Conservation (phyloP, 2,113 vertebrate genomes). For the Macroglossus sobrinus region DNA sequence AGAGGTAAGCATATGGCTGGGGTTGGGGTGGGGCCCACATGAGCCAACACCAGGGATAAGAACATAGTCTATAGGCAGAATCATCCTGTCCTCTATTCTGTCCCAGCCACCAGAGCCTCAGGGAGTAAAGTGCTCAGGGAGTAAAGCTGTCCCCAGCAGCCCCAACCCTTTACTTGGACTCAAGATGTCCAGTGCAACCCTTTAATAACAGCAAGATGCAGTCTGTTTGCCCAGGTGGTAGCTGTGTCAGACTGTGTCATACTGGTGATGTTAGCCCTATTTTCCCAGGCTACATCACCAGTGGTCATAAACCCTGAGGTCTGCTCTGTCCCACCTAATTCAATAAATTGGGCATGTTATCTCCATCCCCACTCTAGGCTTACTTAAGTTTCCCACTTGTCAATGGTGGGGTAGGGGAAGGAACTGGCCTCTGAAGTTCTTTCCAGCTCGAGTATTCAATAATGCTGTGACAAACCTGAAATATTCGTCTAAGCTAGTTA, state of each 20-base stretch:
- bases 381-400: not conserved
- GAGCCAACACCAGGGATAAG: not conserved
- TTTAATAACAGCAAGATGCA: not conserved
- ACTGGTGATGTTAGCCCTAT: not conserved
- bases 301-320: accelerated
- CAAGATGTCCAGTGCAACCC: not conserved
- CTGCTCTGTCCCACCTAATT: not conserved
- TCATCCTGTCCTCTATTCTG: not conserved
- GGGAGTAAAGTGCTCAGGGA: not conserved
- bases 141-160: not conserved
- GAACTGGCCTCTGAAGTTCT: not conserved
- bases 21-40: not conserved
- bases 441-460: not conserved
- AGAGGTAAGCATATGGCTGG: not conserved
- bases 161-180: not conserved
- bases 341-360: not conserved
- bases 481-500: not conserved
- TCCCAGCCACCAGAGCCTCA: not conserved
- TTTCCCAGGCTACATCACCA: not conserved
- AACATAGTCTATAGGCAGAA: not conserved
- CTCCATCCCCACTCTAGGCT: not conserved
- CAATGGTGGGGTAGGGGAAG: not conserved
- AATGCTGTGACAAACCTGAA: not conserved
- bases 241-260: not conserved
- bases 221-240: not conserved